Base-by-base conservation (phyloP, 2,113 vertebrate genomes). In the Pagrus major region DNA sequence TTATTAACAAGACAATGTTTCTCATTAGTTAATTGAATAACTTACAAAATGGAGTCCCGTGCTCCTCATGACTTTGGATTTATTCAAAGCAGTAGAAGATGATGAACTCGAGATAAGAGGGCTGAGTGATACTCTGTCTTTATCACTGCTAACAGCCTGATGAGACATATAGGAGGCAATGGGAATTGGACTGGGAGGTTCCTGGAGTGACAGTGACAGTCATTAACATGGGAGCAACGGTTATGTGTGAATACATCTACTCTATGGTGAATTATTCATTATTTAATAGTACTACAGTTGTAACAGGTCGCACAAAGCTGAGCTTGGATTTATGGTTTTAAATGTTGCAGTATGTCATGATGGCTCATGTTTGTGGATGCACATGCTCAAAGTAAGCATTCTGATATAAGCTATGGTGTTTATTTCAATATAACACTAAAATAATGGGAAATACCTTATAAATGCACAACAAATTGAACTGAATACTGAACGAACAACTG, bases 11-110 rank as follows among this genome's bases (percentile, higher is more conserved):
- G 90, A 88, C 83, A 88, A 80, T 42, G 68, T 72, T 89, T 83
- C 81, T 91, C 86, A 84, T 91, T 91, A 86, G 85, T 84, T 86
- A 85, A 92, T 85, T 91, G 80, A 93, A 90, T 87, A 85, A 91
- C 81, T 84, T 88, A 54, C 73, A 83, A 83, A 90, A 91, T 71
- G 76, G 66, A 76, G 58, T 75, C 69, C 51, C 33, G 6, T 15
- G 59, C 73, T 81, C 16, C 60, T 81, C 52, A 7, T 72, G 77
- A 82, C 80, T 88, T 72, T 72, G 79, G 75, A 85, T 83, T 89
- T 70, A 81, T 91, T 88, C 71, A 79, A 78, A 88, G 82, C 74
- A 84, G 78, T 78, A 76, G 73, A 80, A 78, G 67, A 84, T 86
- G 89, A 90, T 88, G 80, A 86, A 88, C 71, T 80, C 10, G 21